phyloP scores from a whole-genome alignment of 2,888 invertebrate species.

The Myathropa florea region DNA sequence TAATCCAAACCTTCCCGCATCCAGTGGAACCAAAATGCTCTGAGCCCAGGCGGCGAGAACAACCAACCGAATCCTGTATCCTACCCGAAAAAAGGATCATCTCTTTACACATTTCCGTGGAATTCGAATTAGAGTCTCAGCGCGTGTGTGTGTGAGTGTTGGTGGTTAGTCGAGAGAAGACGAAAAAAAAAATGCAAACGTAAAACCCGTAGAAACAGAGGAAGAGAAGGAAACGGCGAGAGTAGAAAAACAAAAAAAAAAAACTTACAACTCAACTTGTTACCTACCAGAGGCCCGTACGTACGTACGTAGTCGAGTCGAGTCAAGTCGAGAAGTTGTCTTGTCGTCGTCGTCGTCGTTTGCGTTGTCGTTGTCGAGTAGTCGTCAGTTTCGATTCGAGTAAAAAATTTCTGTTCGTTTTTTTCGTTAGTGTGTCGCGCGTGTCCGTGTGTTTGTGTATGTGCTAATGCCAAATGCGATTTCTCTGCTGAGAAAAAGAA shows the following conservation, averaged over 20 bases:
- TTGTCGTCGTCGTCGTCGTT: constrained; percentile 41
- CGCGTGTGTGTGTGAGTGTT: constrained; percentile 5
- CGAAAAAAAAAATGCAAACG: constrained; percentile 58
- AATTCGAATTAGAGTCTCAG: constrained; percentile 29
- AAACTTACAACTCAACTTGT: constrained; percentile 67
- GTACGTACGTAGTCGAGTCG: constrained; percentile 47
- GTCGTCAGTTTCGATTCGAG: constrained; percentile 8
- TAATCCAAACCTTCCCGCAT: constrained; percentile 8
- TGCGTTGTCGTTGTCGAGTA: constrained; percentile 28
- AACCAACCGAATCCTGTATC: constrained; percentile 37
- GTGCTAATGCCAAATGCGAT: constrained; percentile 70
- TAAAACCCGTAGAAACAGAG: constrained; percentile 52
- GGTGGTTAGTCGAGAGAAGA: background rate
- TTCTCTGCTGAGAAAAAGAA: constrained; percentile 70
- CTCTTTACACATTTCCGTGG: constrained; percentile 21
- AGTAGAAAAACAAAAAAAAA: constrained; percentile 17
- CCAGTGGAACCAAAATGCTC: constrained; percentile 59
- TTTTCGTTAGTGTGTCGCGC: constrained; percentile 41
- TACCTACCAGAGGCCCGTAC: constrained; percentile 43
- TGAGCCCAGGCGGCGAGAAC: constrained; percentile 38
- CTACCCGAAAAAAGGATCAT: constrained; percentile 35
- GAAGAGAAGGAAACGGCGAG: constrained; percentile 3
- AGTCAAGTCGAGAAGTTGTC: constrained; percentile 47
- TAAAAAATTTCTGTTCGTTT: constrained; percentile 33
- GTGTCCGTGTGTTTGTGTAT: constrained; percentile 53